Evolutionary conservation across 23 tunicate species (phyloP), one percentile per base, ranked within the genome.

Genomic region (Pegea sp.): DNA sequence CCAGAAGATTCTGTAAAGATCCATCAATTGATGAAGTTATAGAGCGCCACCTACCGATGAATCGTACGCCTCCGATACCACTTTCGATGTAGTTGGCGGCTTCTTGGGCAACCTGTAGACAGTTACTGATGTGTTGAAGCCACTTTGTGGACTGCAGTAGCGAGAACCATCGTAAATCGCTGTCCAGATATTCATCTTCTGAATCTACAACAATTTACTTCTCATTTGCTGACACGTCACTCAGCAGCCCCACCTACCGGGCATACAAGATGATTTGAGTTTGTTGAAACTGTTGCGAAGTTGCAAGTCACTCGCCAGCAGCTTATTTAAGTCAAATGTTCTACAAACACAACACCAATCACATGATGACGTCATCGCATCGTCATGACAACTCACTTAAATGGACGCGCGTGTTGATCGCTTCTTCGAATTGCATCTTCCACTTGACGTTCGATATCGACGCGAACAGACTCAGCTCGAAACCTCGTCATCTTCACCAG

Each of bases 221-320:
- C n/a, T n/a, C n/a, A n/a, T n/a, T n/a, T n/a, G n/a, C n/a, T n/a
- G n/a, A n/a, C n/a, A n/a, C n/a, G n/a, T n/a, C n/a, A n/a, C n/a
- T n/a, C n/a, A n/a, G n/a, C n/a, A 11, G 46, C 11, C 52, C 8
- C 18, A 34, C 25, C 43, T 29, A 77, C 90, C 62, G 57, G 71
- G 62, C 62, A 49, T 59, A 33, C 90, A 77, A 26, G 63, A 50
- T n/a, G 33, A 34, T 46, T 69, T 77, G 60, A 76, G 33, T 57
- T 76, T 76, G 1, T 58, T 4, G 53, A 62, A 77, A 13, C 71
- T 70, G 42, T 69, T 70, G 30, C 69, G 90, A 5, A 77, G 49
- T 29, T 77, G 90, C 4, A 28, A 26, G 20, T 54, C 49, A 25
- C 53, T 57, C 16, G 90, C 76, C 30, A 76, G 68, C 11, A 33